Percentiles rank a stretch among this genome's conserved stretches.
These are phyloP conservation scores for Mercenaria mercenaria DNA, from an alignment of 1,140 invertebrate species.

Conservation along the genomic window DNA sequence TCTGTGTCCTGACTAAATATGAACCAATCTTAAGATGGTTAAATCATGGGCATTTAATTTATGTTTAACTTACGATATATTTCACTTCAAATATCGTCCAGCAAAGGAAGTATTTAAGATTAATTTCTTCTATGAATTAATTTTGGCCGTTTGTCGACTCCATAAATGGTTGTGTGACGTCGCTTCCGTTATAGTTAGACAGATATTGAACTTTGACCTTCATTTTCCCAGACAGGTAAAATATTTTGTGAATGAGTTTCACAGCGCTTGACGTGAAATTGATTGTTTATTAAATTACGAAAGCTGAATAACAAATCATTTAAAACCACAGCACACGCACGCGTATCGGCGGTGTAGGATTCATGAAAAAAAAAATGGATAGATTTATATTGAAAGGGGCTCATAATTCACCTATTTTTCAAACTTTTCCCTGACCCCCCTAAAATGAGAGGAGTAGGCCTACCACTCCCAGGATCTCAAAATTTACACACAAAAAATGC, in stretches of 20 bases:
- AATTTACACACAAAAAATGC: too few relatives aligned
- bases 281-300: constrained; percentile 40
- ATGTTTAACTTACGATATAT: not conserved
- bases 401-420: too few relatives aligned
- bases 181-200: constrained; percentile 60
- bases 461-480: too few relatives aligned
- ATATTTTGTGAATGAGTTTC: constrained; percentile 66
- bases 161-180: constrained; percentile 65
- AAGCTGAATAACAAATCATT: too few relatives aligned
- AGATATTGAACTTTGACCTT: constrained; percentile 54
- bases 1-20: not conserved
- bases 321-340: too few relatives aligned
- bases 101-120: not conserved
- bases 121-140: not conserved
- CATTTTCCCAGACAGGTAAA: constrained; percentile 52
- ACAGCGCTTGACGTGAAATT: not conserved
- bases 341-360: too few relatives aligned
- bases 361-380: too few relatives aligned
- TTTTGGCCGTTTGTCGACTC: constrained; percentile 30
- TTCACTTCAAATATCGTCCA: not conserved
- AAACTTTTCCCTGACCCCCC: too few relatives aligned
- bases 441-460: too few relatives aligned
- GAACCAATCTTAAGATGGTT: too few relatives aligned
- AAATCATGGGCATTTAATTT: not conserved
- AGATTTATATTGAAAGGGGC: too few relatives aligned